Percentiles rank a stretch among this genome's conserved stretches.
These are phyloP conservation scores for Raja brachyura DNA, from an alignment of 2,113 vertebrate species.

Conservation along the genomic window DNA sequence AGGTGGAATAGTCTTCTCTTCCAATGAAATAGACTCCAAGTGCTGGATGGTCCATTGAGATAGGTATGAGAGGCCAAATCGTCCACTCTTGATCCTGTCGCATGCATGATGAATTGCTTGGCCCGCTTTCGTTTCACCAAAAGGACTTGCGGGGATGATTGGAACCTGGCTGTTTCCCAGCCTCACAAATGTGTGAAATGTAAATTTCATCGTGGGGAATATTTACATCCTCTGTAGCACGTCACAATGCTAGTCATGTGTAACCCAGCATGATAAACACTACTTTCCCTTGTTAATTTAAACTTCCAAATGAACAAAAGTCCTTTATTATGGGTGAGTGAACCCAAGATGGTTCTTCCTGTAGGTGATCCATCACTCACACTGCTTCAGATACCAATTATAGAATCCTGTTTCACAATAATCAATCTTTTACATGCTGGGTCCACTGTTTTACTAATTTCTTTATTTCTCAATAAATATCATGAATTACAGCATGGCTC, in stretches of 20 bases:
- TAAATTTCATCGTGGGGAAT: not conserved
- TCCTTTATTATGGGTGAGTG: not conserved
- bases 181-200: not conserved
- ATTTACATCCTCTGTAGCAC: not conserved
- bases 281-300: not conserved
- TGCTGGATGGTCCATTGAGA: not conserved
- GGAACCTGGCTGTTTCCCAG: not conserved
- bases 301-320: not conserved
- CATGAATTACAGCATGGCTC: too few species aligned
- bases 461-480: not conserved
- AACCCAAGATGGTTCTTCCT: not conserved
- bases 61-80: not conserved
- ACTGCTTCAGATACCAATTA: too few species aligned
- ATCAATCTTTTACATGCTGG: not conserved
- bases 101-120: not conserved
- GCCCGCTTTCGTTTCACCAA: not conserved
- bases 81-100: not conserved
- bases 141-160: not conserved
- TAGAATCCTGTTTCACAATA: not conserved
- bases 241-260: not conserved
- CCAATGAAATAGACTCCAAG: not conserved
- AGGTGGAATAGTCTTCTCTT: not conserved
- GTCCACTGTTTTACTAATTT: not conserved
- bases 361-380: not conserved
- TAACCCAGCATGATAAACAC: not conserved